Base-by-base conservation (phyloP, 2,888 invertebrate species). In the Patella caerulea region DNA sequence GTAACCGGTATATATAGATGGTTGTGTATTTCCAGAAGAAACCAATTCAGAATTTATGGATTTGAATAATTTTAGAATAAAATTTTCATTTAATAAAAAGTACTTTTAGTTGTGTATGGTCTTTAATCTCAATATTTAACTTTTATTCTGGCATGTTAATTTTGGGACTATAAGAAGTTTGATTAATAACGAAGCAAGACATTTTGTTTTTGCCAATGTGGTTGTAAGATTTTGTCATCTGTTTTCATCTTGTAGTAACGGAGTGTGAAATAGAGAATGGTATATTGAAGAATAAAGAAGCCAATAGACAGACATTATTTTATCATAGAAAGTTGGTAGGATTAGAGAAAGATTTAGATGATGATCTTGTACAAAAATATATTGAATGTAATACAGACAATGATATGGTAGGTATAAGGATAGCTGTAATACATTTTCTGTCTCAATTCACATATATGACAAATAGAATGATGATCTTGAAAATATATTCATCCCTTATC, bases 241-340 rank as follows among this genome's bases (percentile, higher is more conserved):
- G 54, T 7, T 34, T 15, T 56, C 14, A 2, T 55, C 24, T 83
- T 83, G 12, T 82, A 90, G 90, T 90, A 69, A 90, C 90, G 19
- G 89, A 90, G 74, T 83, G 83, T 73, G 90, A 90, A 79, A 86
- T 88, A 24, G 75, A 84, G 53, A 84, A 84, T 56, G 90, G 90
- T 2, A 83, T 90, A 24, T 74, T 89, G 56, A 80, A 83, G 17
- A 86, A 83, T 0, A 17, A 78, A 14, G 79, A 84, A 71, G 84
- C 86, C 2, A 55, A 74, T 1, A 56, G 73, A 1, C 86, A 87
- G 74, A 80, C 83, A 53, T 72, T 88, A 19, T 84, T 88, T 7
- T 90, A 88, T 80, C 76, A 80, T 9, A 79, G 90, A 54, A 70
- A 83, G n/a, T 81, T 89, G 15, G 72, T 59, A 1, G 84, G 83